phyloP scores from a whole-genome alignment of 2,888 invertebrate species.

The Antitype chi region DNA sequence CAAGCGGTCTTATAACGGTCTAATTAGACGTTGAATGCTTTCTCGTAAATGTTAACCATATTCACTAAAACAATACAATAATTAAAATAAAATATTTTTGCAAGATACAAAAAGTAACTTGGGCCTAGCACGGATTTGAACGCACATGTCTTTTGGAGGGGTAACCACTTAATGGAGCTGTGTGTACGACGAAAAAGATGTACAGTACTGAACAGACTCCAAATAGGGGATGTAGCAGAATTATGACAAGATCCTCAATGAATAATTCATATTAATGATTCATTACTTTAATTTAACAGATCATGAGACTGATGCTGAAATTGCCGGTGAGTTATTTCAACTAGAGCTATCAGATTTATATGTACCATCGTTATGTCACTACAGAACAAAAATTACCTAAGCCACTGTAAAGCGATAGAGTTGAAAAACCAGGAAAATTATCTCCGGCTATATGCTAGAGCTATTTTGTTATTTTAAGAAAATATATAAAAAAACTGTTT shows the following conservation, averaged over 20 bases:
- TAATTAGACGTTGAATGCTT: no score
- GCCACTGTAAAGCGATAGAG: not conserved
- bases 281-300: constrained; percentile 24
- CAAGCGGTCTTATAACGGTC: no score
- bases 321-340: constrained; percentile 7
- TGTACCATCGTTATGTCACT: not conserved
- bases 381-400: not conserved
- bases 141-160: no score
- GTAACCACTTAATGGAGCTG: no score
- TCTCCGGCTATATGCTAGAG: not conserved
- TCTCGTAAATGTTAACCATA: no score
- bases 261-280: not conserved
- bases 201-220: not conserved
- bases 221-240: not conserved
- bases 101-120: no score
- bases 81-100: no score
- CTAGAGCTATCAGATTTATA: not conserved
- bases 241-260: not conserved
- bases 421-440: not conserved
- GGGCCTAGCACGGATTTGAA: no score
- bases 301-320: constrained; percentile 17
- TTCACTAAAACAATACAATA: no score
- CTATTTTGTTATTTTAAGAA: no score
- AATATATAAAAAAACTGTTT: not conserved
- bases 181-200: not conserved